phyloP scores from a whole-genome alignment of 2,113 vertebrate genomes.

The Ranitomeya imitator region DNA sequence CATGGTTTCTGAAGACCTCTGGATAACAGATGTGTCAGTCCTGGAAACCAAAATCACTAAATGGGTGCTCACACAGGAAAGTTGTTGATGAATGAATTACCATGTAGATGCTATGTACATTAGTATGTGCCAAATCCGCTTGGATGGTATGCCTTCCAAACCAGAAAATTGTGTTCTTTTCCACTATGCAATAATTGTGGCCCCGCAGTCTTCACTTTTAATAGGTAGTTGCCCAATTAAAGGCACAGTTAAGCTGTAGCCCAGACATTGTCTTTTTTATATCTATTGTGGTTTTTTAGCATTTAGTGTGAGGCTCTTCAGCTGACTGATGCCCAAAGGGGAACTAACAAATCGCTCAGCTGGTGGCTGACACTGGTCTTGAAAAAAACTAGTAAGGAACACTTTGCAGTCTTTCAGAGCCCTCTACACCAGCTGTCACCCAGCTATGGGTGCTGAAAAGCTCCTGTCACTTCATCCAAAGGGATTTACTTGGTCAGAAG shows the following conservation, averaged over 20 bases:
- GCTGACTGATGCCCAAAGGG: constrained; percentile 77
- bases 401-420: constrained; percentile 86
- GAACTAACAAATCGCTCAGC: constrained; percentile 79
- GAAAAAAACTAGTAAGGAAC: constrained; percentile 79
- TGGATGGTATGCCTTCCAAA: not conserved
- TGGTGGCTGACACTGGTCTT: constrained; percentile 81
- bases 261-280: constrained; percentile 71
- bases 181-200: constrained; percentile 63
- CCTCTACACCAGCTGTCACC: constrained; percentile 94
- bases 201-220: constrained; percentile 68
- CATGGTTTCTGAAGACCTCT: not conserved
- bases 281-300: constrained; percentile 75
- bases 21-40: constrained; percentile 1
- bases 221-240: constrained; percentile 74
- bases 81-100: not conserved
- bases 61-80: not conserved
- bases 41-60: not conserved
- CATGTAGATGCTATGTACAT: not conserved
- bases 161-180: not conserved
- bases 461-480: constrained; percentile 92
- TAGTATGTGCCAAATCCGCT: not conserved
- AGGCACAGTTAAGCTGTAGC: constrained; percentile 67
- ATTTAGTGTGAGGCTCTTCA: constrained; percentile 77
- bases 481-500: constrained; percentile 92
- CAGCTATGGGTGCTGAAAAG: constrained; percentile 90